These are phyloP conservation scores for Drosophila repletoides DNA, from an alignment of 1,140 invertebrate genomes.

Conservation along the genomic window DNA sequence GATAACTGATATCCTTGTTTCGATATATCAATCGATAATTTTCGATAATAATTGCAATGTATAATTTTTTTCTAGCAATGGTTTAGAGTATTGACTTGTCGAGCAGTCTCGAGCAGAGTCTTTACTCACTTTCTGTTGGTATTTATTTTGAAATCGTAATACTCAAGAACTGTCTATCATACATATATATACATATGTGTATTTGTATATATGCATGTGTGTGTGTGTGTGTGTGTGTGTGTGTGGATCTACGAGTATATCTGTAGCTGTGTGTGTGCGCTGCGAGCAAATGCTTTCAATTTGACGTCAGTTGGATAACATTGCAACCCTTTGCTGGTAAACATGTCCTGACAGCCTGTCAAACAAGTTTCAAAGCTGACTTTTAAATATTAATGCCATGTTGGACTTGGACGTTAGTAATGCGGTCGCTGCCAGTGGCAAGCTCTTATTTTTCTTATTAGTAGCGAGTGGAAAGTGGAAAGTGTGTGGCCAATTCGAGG, in stretches of 20 bases:
- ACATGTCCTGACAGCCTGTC: conserved; percentile 72
- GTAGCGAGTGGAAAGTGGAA: neutral
- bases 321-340: conserved; percentile 59
- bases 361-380: conserved; percentile 74
- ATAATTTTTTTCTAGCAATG: no score
- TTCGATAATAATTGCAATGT: no score
- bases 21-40: no score
- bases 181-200: neutral
- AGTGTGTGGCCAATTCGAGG: no score
- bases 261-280: neutral
- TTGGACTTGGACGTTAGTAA: conserved; percentile 45
- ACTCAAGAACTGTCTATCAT: conserved; percentile 48
- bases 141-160: conserved; percentile 42
- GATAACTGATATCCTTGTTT: no score
- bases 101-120: no score
- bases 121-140: conserved; percentile 12
- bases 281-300: conserved; percentile 61
- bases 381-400: conserved; percentile 75
- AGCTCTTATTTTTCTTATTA: conserved; percentile 24
- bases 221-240: neutral
- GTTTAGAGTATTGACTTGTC: no score
- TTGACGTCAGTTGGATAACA: conserved; percentile 59
- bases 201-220: neutral
- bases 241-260: conserved; percentile 1
- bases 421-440: conserved; percentile 30